phyloP scores from a whole-genome alignment of 2,797 vertebrate genomes.

The Meda fulgida region DNA sequence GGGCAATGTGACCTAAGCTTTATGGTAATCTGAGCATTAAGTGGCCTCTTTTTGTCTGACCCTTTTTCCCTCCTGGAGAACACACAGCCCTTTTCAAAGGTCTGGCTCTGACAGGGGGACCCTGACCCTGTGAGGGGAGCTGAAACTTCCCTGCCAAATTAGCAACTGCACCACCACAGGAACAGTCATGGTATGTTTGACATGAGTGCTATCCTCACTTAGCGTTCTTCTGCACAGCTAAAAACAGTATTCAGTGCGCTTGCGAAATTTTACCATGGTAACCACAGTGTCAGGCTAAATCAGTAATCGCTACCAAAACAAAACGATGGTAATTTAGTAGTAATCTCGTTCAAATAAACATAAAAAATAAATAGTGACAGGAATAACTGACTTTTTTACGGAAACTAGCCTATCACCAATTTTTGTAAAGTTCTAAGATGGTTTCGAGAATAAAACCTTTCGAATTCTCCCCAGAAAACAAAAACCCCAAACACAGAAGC shows the following conservation, averaged over 20 bases:
- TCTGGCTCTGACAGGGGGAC: slow-evolving; percentile 69
- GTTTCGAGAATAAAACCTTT: background rate
- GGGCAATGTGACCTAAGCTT: slow-evolving; percentile 67
- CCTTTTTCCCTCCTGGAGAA: slow-evolving; percentile 70
- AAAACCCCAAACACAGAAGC: background rate
- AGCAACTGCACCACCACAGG: slow-evolving; percentile 62
- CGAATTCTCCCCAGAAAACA: background rate
- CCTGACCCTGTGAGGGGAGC: slow-evolving; percentile 62
- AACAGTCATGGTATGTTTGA: slow-evolving; percentile 55
- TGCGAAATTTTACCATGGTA: background rate
- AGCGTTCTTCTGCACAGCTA: background rate
- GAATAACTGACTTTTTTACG: background rate
- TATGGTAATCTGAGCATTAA: slow-evolving; percentile 75
- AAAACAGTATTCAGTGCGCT: too few species aligned
- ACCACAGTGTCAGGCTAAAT: background rate
- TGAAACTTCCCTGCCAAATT: slow-evolving; percentile 64
- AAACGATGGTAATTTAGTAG: background rate
- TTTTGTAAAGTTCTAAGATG: background rate
- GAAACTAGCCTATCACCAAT: background rate
- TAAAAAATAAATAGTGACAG: background rate
- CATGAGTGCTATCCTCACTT: slow-evolving; percentile 56
- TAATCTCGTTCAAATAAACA: background rate
- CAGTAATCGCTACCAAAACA: background rate
- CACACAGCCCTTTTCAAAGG: slow-evolving; percentile 72
- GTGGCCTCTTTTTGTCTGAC: slow-evolving; percentile 75